Evolutionary conservation across 2,888 invertebrate genomes (phyloP).

Genomic region (Erebia ligea): DNA sequence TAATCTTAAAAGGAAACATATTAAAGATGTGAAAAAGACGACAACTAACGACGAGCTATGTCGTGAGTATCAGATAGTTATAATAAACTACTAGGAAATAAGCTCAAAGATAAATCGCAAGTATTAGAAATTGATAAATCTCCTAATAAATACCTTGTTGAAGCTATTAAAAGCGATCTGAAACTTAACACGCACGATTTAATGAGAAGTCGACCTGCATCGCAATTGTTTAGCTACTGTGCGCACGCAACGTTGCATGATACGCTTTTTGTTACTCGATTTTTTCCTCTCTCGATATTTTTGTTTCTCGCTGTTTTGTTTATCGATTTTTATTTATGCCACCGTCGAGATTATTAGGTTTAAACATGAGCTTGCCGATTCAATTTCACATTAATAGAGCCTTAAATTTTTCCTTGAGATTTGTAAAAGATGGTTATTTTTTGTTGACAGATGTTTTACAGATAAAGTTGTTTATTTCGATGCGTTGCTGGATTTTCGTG

Average conservation of each 20-base stretch:
- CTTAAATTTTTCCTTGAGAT: slow-evolving; percentile 21
- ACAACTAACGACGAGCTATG: not conserved
- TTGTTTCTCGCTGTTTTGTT: slow-evolving; percentile 25
- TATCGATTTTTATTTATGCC: slow-evolving; percentile 28
- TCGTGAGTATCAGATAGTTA: not conserved
- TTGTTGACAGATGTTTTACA: too few species aligned
- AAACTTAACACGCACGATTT: slow-evolving; percentile 47
- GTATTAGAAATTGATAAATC: slow-evolving; percentile 43
- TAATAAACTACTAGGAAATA: not conserved
- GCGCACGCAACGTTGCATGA: slow-evolving; percentile 78
- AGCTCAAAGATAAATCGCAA: slow-evolving; percentile 9
- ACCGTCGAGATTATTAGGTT: slow-evolving; percentile 40
- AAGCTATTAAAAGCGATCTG: slow-evolving; percentile 43
- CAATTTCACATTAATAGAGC: slow-evolving; percentile 37
- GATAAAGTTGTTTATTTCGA: too few species aligned
- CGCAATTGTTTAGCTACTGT: slow-evolving; percentile 46
- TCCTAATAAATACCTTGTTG: slow-evolving; percentile 38
- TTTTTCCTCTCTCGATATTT: slow-evolving; percentile 24
- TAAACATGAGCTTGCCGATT: slow-evolving; percentile 39
- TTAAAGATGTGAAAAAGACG: too few species aligned
- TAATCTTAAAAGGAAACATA: too few species aligned
- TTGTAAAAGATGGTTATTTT: not conserved
- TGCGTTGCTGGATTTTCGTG: too few species aligned
- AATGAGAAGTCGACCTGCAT: slow-evolving; percentile 43
- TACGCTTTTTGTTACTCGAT: slow-evolving; percentile 33